Percentiles rank a stretch among this genome's conserved stretches.
These are phyloP conservation scores for Salmo trutta DNA, from an alignment of 2,797 vertebrate genomes.

Conservation along the genomic window DNA sequence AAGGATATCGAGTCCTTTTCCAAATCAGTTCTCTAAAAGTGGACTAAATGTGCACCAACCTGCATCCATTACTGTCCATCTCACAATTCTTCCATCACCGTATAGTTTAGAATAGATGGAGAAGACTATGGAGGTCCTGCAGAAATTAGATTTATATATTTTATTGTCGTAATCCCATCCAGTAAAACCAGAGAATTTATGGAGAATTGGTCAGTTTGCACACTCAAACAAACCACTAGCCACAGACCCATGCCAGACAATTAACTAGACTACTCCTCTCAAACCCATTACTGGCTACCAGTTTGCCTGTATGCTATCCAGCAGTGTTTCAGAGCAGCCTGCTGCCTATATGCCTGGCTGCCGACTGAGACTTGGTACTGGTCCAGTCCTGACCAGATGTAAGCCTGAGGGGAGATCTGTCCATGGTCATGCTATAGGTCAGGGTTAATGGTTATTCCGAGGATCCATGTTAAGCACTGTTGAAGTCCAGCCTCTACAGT, in stretches of 20 bases:
- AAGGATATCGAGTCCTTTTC: neutral
- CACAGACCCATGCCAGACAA: neutral
- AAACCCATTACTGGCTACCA: neutral
- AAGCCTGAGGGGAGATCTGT: slow-evolving; percentile 55
- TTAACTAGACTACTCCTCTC: neutral
- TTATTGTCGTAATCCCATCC: too few species aligned
- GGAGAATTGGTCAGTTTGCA: neutral
- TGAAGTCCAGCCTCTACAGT: slow-evolving; percentile 54
- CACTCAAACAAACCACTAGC: neutral
- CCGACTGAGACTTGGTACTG: slow-evolving; percentile 72
- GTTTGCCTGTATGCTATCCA: slow-evolving; percentile 1
- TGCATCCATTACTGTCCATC: neutral
- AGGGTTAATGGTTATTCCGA: slow-evolving; percentile 72
- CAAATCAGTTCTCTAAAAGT: neutral
- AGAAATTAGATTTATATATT: too few species aligned
- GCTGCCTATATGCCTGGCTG: slow-evolving; percentile 17
- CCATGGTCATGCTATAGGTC: slow-evolving; percentile 32
- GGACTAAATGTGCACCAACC: neutral
- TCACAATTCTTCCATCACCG: neutral
- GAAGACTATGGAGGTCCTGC: too few species aligned
- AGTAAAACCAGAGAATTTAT: neutral
- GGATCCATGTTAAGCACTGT: slow-evolving; percentile 69
- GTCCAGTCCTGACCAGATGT: slow-evolving; percentile 74
- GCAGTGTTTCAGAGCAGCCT: slow-evolving; percentile 7
- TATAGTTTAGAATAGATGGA: neutral